Conservation (phyloP, 2,113 vertebrate genomes). For the Triplophysa rosa region DNA sequence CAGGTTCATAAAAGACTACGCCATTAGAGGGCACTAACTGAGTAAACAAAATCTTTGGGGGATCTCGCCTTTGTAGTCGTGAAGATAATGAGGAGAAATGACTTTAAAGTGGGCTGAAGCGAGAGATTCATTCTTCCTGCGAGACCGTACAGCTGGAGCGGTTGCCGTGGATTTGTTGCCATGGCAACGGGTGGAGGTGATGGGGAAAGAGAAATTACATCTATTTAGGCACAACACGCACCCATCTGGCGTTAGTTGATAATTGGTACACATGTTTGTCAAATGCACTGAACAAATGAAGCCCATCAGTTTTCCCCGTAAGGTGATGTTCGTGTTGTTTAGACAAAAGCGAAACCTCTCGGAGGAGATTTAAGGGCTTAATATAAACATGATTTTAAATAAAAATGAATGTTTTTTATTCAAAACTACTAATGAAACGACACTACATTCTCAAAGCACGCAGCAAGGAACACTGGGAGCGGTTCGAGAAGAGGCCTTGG, state of each 20-base stretch:
- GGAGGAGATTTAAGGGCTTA: neutral
- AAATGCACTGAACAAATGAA: constrained; percentile 36
- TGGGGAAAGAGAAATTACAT: constrained; percentile 1
- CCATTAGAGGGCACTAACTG: neutral
- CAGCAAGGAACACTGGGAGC: neutral
- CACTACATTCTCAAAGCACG: neutral
- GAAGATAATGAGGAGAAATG: constrained; percentile 18
- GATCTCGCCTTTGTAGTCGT: constrained; percentile 18
- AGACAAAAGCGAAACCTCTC: neutral
- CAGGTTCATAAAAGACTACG: constrained; percentile 10
- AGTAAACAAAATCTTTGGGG: constrained; percentile 5
- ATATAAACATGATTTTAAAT: neutral
- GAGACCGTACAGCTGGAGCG: constrained; percentile 44
- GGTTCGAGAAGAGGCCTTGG: constrained; percentile 15
- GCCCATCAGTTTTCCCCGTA: neutral
- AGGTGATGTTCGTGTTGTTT: neutral
- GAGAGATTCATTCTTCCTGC: neutral
- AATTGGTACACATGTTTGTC: constrained; percentile 48
- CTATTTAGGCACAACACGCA: constrained; percentile 13
- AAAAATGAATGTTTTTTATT: too few relatives aligned
- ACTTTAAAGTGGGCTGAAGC: constrained; percentile 9
- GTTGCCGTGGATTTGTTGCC: constrained; percentile 51
- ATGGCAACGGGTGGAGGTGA: constrained; percentile 43
- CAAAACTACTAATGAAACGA: neutral
- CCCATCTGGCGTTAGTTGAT: constrained; percentile 49